Evolutionary conservation across 2,797 vertebrate genomes (phyloP).

Genomic region (Morus bassanus): DNA sequence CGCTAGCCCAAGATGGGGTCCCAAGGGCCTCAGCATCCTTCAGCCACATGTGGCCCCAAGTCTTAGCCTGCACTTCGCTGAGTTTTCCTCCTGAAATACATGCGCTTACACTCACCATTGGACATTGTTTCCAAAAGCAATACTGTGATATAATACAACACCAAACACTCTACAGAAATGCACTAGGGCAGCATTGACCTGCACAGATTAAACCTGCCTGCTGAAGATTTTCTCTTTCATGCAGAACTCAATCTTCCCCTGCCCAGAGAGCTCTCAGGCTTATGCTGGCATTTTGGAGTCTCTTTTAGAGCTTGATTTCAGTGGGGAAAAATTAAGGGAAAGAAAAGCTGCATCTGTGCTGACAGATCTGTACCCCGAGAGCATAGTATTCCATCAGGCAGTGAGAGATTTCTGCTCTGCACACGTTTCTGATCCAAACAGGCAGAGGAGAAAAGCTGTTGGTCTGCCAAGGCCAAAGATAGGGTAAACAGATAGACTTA

Average conservation of each 20-base stretch:
- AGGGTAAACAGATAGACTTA: neutral
- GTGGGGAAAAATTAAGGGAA: neutral
- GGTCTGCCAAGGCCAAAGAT: neutral
- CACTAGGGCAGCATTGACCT: neutral
- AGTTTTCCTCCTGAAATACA: neutral
- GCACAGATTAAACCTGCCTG: neutral
- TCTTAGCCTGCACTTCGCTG: neutral
- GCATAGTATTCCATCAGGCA: neutral
- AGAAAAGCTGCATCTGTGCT: neutral
- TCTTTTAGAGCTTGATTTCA: neutral
- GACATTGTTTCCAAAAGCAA: neutral
- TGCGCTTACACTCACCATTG: neutral
- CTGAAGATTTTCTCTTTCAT: neutral
- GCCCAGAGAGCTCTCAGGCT: neutral
- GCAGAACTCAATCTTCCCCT: neutral
- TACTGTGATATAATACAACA: neutral
- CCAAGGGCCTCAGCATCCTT: neutral
- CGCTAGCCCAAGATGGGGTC: neutral
- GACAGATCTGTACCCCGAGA: neutral
- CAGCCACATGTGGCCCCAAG: neutral
- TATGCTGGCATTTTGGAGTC: neutral
- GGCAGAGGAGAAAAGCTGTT: neutral
- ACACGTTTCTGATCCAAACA: accelerated
- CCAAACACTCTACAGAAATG: neutral
- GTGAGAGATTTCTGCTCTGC: neutral